Conservation (phyloP, 2,888 invertebrate species). For the Dasysyrphus tricinctus region DNA sequence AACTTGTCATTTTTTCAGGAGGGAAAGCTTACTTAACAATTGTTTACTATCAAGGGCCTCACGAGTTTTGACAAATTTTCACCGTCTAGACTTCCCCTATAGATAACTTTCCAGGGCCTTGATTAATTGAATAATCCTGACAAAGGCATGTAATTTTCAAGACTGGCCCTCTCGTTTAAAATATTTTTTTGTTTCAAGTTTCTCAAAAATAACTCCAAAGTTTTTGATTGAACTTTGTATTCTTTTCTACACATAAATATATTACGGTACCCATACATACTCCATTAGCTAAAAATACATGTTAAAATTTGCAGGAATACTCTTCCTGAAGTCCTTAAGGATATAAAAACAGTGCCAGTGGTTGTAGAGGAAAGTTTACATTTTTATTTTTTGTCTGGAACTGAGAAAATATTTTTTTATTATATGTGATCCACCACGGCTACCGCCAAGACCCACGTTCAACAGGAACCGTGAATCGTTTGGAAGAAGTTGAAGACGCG, state of each 20-base stretch:
- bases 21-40: too few relatives aligned
- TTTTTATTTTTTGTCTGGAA: conserved; percentile 10
- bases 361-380: background rate
- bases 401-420: conserved; percentile 12
- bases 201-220: background rate
- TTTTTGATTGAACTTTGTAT: background rate
- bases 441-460: conserved; percentile 11
- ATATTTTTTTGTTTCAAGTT: too few relatives aligned
- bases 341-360: background rate
- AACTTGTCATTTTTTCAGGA: too few relatives aligned
- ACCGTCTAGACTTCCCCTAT: too few relatives aligned
- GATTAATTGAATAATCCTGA: too few relatives aligned
- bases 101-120: too few relatives aligned
- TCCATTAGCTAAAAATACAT: background rate
- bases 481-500: conserved; percentile 54
- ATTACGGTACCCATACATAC: background rate
- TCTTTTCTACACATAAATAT: background rate
- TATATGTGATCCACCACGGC: conserved; percentile 7
- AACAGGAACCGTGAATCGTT: conserved; percentile 59
- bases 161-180: too few relatives aligned
- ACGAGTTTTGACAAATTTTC: too few relatives aligned
- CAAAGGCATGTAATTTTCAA: too few relatives aligned
- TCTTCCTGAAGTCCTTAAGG: conserved; percentile 43
- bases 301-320: conserved; percentile 9
- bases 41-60: too few relatives aligned